Conservation (phyloP, 2,797 vertebrate species). For the Pseudochirops corinnae region DNA sequence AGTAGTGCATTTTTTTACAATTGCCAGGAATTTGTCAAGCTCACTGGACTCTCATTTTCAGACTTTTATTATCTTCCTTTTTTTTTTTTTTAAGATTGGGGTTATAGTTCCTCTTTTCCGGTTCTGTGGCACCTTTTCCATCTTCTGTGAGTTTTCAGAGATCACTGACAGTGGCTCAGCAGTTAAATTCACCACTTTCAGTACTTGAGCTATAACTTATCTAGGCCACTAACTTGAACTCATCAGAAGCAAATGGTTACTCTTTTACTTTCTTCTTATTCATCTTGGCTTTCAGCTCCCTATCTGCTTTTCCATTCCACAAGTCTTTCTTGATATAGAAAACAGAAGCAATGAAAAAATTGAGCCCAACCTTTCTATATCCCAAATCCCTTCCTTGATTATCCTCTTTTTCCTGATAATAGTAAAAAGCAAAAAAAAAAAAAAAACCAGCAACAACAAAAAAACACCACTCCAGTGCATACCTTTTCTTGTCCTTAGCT, state of each 20-base stretch:
- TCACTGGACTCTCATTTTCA: not conserved
- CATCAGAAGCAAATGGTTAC: not conserved
- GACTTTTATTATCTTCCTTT: not conserved
- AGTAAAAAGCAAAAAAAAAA: not conserved
- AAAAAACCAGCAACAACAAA: not conserved
- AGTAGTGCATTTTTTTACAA: not conserved
- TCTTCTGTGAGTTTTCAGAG: not conserved
- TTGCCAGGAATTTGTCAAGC: not conserved
- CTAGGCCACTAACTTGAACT: not conserved
- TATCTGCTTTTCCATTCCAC: not conserved
- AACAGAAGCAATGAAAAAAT: not conserved
- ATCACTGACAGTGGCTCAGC: not conserved
- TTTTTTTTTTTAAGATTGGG: not conserved
- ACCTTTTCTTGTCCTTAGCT: not conserved
- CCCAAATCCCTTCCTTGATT: not conserved
- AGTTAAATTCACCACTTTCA: not conserved
- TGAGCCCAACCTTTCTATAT: not conserved
- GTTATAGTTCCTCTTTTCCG: not conserved
- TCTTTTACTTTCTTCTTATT: not conserved
- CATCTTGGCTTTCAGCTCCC: not conserved
- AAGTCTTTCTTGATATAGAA: not conserved
- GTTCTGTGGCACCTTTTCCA: not conserved
- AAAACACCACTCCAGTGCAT: not conserved
- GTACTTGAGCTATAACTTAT: not conserved
- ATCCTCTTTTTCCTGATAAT: not conserved